Conservation (phyloP, 1,140 invertebrate species). For the Anthonomus grandis region DNA sequence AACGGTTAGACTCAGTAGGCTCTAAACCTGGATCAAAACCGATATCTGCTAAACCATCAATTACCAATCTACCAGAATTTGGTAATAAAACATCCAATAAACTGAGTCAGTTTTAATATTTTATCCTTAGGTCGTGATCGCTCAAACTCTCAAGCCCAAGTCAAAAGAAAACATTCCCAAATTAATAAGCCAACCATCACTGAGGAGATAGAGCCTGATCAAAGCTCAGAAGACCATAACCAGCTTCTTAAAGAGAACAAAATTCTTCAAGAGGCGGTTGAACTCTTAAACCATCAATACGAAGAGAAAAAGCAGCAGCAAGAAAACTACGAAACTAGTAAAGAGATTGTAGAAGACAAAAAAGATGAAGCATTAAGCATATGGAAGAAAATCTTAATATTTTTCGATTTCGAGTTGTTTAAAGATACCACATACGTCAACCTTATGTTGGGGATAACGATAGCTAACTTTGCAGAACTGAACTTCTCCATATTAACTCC, state of each 20-base stretch:
- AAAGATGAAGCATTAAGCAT: slow-evolving; percentile 27
- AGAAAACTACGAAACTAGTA: background rate
- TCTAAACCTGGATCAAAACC: slow-evolving; percentile 31
- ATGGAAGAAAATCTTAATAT: slow-evolving; percentile 43
- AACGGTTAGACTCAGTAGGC: too few relatives aligned
- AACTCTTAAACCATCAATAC: slow-evolving; percentile 33
- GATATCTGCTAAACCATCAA: slow-evolving; percentile 33
- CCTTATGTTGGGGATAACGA: slow-evolving; percentile 63
- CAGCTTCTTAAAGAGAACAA: slow-evolving; percentile 31
- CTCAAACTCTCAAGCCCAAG: slow-evolving; percentile 9
- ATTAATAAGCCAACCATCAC: slow-evolving; percentile 47
- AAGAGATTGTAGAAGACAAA: background rate
- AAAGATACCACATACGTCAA: slow-evolving; percentile 59
- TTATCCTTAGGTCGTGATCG: slow-evolving; percentile 15
- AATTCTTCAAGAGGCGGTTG: slow-evolving; percentile 36
- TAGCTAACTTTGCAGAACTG: slow-evolving; percentile 65
- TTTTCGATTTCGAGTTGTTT: slow-evolving; percentile 57
- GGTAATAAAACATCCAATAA: slow-evolving; percentile 21
- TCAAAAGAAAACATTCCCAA: slow-evolving; percentile 25
- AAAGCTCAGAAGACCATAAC: slow-evolving; percentile 31
- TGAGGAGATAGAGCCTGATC: slow-evolving; percentile 51
- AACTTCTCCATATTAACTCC: slow-evolving; percentile 66
- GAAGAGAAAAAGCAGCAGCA: slow-evolving; percentile 19
- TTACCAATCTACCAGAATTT: slow-evolving; percentile 30
- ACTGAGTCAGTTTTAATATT: background rate